These are phyloP conservation scores for Microtus californicus DNA, from an alignment of 2,797 vertebrate species.

Conservation along the genomic window DNA sequence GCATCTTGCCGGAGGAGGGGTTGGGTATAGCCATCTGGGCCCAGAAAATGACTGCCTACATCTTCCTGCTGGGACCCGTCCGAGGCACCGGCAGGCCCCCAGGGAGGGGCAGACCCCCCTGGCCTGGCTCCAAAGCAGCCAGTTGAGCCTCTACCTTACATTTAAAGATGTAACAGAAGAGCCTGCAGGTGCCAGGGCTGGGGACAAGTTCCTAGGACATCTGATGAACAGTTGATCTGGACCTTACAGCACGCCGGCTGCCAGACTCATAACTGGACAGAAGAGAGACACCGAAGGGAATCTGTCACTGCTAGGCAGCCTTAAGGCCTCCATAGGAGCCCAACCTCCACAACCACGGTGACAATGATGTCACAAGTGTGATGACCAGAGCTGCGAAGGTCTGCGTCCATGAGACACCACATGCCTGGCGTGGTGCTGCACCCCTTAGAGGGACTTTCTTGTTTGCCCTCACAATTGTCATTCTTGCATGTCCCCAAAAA, in stretches of 20 bases:
- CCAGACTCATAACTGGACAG: background rate
- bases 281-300: too few species aligned
- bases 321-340: background rate
- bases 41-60: conserved; percentile 77
- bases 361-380: background rate
- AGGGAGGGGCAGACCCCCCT: background rate
- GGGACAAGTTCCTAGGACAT: background rate
- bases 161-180: conserved; percentile 59
- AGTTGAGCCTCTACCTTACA: conserved; percentile 51
- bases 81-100: background rate
- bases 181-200: conserved; percentile 59
- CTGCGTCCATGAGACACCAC: rapidly evolving
- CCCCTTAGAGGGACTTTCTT: background rate
- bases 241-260: rapidly evolving
- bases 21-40: conserved; percentile 86
- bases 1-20: conserved; percentile 84
- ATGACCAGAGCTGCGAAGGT: rapidly evolving
- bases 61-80: conserved; percentile 34
- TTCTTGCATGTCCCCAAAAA: background rate
- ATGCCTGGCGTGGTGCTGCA: rapidly evolving
- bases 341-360: rapidly evolving
- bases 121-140: conserved; percentile 41
- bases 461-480: background rate
- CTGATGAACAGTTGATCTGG: conserved; percentile 9
- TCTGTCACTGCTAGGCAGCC: background rate